phyloP scores from a whole-genome alignment of 2,797 vertebrate genomes.

The Leuciscus waleckii region DNA sequence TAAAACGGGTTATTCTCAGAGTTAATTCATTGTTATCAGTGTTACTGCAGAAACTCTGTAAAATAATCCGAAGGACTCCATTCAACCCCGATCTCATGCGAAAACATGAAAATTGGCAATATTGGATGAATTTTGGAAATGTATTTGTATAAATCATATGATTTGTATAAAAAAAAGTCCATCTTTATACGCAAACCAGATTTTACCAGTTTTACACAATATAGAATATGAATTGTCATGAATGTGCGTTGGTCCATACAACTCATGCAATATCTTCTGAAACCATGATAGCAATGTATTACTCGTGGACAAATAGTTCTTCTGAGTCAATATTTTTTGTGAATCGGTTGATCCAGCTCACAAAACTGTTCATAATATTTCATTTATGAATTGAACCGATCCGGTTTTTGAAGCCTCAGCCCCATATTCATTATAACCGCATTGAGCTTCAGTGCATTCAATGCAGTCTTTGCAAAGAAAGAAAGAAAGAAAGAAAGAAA shows the following conservation, averaged over 20 bases:
- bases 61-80: neutral
- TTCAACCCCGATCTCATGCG: neutral
- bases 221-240: neutral
- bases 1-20: no score
- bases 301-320: neutral
- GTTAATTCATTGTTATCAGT: neutral
- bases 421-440: neutral
- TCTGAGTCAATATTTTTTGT: neutral
- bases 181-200: neutral
- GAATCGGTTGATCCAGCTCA: neutral
- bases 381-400: neutral
- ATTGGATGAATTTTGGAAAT: neutral
- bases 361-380: neutral
- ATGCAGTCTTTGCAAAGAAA: neutral
- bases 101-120: neutral
- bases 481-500: neutral
- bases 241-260: neutral
- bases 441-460: neutral
- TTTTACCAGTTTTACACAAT: neutral
- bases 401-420: neutral
- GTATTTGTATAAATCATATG: neutral
- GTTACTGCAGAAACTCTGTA: neutral
- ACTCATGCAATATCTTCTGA: neutral
- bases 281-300: neutral
- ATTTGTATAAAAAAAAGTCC: neutral